Evolutionary conservation across 1,140 invertebrate genomes (phyloP).

Genomic region (Bombus fervidus): DNA sequence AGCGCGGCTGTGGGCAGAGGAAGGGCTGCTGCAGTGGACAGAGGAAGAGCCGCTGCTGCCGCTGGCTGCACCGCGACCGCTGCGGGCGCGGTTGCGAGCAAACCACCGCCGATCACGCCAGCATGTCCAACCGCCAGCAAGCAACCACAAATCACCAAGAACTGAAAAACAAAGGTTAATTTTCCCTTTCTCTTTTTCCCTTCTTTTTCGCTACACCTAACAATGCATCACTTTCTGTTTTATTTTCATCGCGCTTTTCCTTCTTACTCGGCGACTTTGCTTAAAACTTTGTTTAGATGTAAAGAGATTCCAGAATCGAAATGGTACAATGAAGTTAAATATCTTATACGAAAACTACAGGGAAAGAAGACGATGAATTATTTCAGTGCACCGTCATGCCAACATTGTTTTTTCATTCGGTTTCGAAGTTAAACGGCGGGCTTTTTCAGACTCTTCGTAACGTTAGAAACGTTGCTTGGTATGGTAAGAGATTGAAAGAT

Average conservation of each 20-base stretch:
- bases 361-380: neutral
- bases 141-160: conserved; percentile 59
- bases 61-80: conserved; percentile 43
- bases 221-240: neutral
- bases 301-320: no score
- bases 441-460: no score
- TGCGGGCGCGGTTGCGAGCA: conserved; percentile 53
- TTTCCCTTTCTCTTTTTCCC: neutral
- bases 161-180: conserved; percentile 29
- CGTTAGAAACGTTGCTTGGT: no score
- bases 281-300: neutral
- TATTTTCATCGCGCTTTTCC: neutral
- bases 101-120: conserved; percentile 57
- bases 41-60: conserved; percentile 3
- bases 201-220: neutral
- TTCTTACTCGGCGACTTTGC: neutral
- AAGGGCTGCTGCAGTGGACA: conserved; percentile 18
- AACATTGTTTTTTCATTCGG: no score
- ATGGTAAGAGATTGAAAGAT: no score
- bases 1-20: conserved; percentile 22
- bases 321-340: neutral
- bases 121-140: conserved; percentile 55
- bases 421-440: no score
- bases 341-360: neutral
- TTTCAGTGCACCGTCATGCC: no score